Conservation (phyloP, 2,113 vertebrate species). For the cat (Felis catus) region DNA sequence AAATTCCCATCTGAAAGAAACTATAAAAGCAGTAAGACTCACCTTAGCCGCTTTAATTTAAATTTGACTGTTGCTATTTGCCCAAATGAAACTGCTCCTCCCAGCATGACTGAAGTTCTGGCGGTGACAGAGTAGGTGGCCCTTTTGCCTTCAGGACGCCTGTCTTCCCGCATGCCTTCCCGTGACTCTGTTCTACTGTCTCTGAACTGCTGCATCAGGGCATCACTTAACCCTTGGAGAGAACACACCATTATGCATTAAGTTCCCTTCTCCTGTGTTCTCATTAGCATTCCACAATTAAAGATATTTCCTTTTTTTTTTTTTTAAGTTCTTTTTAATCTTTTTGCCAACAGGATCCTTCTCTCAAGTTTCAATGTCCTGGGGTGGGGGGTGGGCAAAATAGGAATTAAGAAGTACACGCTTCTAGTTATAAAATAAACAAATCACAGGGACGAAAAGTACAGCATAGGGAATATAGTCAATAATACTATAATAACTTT, state of each 20-base stretch:
- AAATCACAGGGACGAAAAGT: background rate
- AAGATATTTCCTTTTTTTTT: background rate
- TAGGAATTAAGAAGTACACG: background rate
- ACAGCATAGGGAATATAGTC: background rate
- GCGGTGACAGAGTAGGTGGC: slow-evolving; percentile 5
- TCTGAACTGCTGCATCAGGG: background rate
- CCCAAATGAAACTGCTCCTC: background rate
- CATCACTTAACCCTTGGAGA: slow-evolving; percentile 40
- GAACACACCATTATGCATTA: background rate
- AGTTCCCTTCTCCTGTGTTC: slow-evolving; percentile 63
- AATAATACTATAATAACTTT: background rate
- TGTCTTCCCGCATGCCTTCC: background rate
- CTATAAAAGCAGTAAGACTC: slow-evolving; percentile 9
- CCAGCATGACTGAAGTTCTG: background rate
- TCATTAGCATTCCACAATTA: slow-evolving; percentile 63
- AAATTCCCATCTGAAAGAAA: slow-evolving; percentile 28
- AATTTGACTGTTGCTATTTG: slow-evolving; percentile 6
- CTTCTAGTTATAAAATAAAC: background rate
- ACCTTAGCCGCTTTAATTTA: slow-evolving; percentile 18
- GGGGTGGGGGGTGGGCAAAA: background rate
- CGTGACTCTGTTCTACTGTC: slow-evolving; percentile 35
- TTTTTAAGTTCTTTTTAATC: background rate
- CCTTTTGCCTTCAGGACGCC: background rate
- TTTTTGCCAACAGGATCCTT: background rate
- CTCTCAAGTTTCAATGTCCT: background rate